Percentiles rank a stretch among this genome's conserved stretches.
These are phyloP conservation scores for rat (Rattus norvegicus) DNA, from an alignment of 2,113 vertebrate species.

Conservation along the genomic window GRCr8 NC_086026.1:88792501-88793000, in stretches of 20 bases:
- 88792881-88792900: background rate
- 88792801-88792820: background rate
- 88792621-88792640: background rate
- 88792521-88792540: background rate
- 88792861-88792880: background rate
- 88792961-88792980: background rate
- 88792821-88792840: background rate
- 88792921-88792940: background rate
- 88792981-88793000: background rate
- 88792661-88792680: background rate
- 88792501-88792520: background rate
- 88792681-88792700: background rate
- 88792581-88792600: background rate
- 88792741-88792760: background rate
- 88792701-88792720: background rate
- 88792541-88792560: background rate
- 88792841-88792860: background rate
- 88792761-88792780: background rate
- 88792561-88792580: background rate
- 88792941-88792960: background rate
- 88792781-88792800: background rate
- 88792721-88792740: background rate
- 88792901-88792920: background rate
- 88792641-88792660: background rate
- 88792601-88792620: background rate